These are phyloP conservation scores for Otolemur garnettii DNA, from an alignment of 2,113 vertebrate species.

Conservation along the genomic window DNA sequence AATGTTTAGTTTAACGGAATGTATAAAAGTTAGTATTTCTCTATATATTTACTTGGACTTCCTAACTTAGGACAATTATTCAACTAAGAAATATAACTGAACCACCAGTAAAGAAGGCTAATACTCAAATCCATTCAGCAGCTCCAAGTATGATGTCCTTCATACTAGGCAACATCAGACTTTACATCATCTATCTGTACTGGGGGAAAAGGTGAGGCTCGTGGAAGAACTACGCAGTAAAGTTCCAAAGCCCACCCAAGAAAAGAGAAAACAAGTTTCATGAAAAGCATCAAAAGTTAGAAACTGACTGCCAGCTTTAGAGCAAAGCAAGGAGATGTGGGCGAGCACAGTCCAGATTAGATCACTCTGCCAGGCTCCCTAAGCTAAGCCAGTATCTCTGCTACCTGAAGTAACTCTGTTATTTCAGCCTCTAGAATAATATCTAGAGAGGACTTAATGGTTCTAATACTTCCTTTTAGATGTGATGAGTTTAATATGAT, in stretches of 20 bases:
- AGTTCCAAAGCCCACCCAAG: neutral
- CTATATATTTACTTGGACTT: conserved; percentile 10
- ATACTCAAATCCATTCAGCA: neutral
- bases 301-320: neutral
- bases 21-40: conserved; percentile 57
- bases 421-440: neutral
- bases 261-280: neutral
- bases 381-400: neutral
- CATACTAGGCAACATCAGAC: neutral
- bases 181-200: neutral
- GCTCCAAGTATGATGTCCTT: neutral
- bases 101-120: neutral
- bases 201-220: neutral
- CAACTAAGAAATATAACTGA: neutral
- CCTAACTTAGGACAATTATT: conserved; percentile 4
- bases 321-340: neutral
- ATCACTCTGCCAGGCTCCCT: neutral
- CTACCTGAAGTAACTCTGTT: neutral
- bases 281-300: neutral
- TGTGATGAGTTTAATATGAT: neutral
- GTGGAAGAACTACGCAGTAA: neutral
- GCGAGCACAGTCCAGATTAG: neutral
- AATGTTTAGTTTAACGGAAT: conserved; percentile 66
- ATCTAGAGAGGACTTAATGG: neutral
- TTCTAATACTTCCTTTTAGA: neutral